Conservation (phyloP, 2,113 vertebrate species). For the Myxocyprinus asiaticus region DNA sequence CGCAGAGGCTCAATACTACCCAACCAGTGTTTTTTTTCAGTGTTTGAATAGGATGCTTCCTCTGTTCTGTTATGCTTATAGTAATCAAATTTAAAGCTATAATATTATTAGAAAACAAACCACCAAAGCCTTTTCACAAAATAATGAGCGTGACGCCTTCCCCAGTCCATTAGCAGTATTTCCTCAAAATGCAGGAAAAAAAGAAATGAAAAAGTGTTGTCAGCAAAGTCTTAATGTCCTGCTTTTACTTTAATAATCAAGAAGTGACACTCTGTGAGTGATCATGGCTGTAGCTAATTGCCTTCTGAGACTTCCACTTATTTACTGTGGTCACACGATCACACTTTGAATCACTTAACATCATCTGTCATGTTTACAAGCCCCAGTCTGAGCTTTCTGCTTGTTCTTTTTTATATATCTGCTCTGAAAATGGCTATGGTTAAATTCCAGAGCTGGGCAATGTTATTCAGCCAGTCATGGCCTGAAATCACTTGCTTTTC, state of each 20-base stretch:
- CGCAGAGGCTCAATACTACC: background rate
- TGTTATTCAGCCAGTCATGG: background rate
- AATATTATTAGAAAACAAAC: constrained; percentile 4
- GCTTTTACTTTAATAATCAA: background rate
- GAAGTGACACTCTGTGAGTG: background rate
- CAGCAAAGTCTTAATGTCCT: background rate
- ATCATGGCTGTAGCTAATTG: background rate
- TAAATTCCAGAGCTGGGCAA: constrained; percentile 33
- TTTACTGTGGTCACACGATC: background rate
- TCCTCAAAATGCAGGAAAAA: constrained; percentile 15
- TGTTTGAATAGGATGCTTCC: constrained; percentile 8
- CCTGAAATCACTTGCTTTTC: constrained; percentile 8
- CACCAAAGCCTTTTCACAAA: constrained; percentile 7
- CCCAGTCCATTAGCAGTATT: background rate
- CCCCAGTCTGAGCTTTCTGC: background rate
- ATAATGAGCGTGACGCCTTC: background rate
- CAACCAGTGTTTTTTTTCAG: background rate
- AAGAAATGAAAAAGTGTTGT: background rate
- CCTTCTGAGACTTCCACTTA: background rate
- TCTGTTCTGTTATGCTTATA: background rate
- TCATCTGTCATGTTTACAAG: constrained; percentile 18
- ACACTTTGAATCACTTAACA: no score
- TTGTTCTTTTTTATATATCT: constrained; percentile 33
- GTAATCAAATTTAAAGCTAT: background rate
- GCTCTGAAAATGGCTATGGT: constrained; percentile 22